Percentiles rank a stretch among this genome's conserved stretches.
phyloP scores from a whole-genome alignment of 2,113 vertebrate genomes.

The Megaceryle torquata region DNA sequence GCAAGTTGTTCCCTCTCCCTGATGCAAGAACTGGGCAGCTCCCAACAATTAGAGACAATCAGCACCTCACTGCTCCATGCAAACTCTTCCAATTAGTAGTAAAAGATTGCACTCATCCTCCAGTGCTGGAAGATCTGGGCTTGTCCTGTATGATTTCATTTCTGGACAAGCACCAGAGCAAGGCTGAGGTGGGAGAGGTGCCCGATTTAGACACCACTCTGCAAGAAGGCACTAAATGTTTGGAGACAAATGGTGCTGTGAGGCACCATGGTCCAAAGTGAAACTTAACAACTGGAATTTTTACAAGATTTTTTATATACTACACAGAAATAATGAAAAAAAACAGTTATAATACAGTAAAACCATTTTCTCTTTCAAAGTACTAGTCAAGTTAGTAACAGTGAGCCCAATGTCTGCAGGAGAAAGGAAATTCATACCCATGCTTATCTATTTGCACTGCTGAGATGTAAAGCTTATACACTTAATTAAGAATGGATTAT shows the following conservation, averaged over 20 bases:
- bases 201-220: background rate
- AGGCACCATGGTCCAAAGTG: background rate
- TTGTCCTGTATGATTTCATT: accelerated
- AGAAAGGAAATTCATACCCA: background rate
- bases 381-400: background rate
- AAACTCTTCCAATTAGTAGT: background rate
- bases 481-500: background rate
- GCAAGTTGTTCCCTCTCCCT: background rate
- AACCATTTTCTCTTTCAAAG: background rate
- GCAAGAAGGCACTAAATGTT: background rate
- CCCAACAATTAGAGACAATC: background rate
- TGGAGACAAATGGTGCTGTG: background rate
- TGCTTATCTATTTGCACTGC: background rate
- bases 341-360: background rate
- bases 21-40: background rate
- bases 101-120: background rate
- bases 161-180: background rate
- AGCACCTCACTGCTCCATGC: background rate
- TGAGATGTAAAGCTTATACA: background rate
- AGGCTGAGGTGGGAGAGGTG: background rate
- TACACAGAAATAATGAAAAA: background rate
- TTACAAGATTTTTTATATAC: background rate
- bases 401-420: background rate
- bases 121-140: background rate
- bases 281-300: background rate